These are phyloP conservation scores for Scaptomyza montana DNA, from an alignment of 1,140 invertebrate genomes.

Conservation along the genomic window DNA sequence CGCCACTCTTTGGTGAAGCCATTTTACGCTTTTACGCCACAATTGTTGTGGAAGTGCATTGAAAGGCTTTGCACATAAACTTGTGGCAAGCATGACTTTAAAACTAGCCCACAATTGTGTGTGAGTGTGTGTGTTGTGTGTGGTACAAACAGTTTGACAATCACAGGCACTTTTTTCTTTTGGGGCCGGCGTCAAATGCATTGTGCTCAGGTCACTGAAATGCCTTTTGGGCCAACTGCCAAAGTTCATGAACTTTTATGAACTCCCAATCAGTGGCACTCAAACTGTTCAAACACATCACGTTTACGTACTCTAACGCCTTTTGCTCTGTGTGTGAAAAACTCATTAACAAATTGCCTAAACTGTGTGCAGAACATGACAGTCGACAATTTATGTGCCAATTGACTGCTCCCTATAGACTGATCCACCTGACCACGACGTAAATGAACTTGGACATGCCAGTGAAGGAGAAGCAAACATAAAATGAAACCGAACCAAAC, in stretches of 20 bases:
- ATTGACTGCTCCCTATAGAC: slow-evolving; percentile 47
- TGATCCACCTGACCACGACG: slow-evolving; percentile 65
- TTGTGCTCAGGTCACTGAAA: slow-evolving; percentile 66
- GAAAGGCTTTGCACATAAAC: slow-evolving; percentile 68
- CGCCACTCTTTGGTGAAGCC: slow-evolving; percentile 51
- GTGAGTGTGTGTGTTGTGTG: slow-evolving; percentile 26
- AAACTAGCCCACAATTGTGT: slow-evolving; percentile 72
- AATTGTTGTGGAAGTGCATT: slow-evolving; percentile 73
- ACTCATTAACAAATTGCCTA: slow-evolving; percentile 77
- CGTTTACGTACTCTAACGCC: slow-evolving; percentile 5
- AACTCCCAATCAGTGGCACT: slow-evolving; percentile 42
- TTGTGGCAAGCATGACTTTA: slow-evolving; percentile 69
- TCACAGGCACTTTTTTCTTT: slow-evolving; percentile 51
- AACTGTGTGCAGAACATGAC: slow-evolving; percentile 44
- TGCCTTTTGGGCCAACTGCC: slow-evolving; percentile 47
- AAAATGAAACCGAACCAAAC: slow-evolving; percentile 7
- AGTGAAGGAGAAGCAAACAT: slow-evolving; percentile 14
- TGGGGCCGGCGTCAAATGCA: slow-evolving; percentile 64
- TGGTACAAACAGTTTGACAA: slow-evolving; percentile 60
- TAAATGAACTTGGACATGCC: slow-evolving; percentile 47
- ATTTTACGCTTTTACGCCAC: slow-evolving; percentile 80
- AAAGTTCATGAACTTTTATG: slow-evolving; percentile 64
- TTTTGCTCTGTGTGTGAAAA: slow-evolving; percentile 29
- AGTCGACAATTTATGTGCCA: slow-evolving; percentile 51
- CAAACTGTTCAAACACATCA: slow-evolving; percentile 27